Conservation (phyloP, 2,888 invertebrate species). For the Acanthosoma haemorrhoidale region DNA sequence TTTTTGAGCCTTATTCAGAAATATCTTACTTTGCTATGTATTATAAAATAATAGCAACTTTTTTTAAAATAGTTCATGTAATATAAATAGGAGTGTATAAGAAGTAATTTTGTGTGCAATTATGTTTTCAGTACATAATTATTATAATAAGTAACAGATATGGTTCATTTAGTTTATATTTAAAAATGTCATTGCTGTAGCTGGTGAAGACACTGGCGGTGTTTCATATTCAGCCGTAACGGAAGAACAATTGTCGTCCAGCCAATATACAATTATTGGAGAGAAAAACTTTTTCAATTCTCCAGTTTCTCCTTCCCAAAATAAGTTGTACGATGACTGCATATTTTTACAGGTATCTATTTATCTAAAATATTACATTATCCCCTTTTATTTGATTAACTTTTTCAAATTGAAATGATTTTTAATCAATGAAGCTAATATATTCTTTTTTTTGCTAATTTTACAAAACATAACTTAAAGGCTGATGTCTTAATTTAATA, state of each 20-base stretch:
- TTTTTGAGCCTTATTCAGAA: no score
- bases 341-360: conserved; percentile 20
- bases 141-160: no score
- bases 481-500: no score
- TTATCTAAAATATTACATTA: background rate
- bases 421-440: background rate
- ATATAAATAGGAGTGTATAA: no score
- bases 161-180: no score
- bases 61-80: no score
- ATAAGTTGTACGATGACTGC: conserved; percentile 11
- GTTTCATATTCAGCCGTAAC: background rate
- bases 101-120: no score
- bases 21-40: no score
- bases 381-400: background rate
- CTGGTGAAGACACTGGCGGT: background rate
- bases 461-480: no score
- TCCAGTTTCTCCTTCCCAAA: background rate
- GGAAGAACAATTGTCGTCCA: background rate
- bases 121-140: no score
- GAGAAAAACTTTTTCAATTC: background rate
- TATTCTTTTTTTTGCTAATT: no score
- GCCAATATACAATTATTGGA: background rate
- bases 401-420: background rate
- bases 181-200: background rate
- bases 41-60: no score